These are phyloP conservation scores for Orthosia incerta DNA, from an alignment of 2,888 invertebrate species.

Conservation along the genomic window DNA sequence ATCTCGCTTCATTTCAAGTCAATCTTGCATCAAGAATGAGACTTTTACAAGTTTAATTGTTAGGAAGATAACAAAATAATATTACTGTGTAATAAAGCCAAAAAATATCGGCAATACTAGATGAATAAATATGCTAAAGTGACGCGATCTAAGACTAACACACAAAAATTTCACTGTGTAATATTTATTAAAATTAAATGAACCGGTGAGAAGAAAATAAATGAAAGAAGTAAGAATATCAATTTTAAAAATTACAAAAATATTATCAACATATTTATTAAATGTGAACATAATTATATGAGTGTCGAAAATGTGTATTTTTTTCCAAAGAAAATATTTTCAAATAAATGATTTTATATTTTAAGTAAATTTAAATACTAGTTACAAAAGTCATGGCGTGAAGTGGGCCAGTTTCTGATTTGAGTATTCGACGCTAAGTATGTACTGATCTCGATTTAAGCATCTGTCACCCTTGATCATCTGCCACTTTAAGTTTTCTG, in stretches of 20 bases:
- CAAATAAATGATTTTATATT: slow-evolving; percentile 12
- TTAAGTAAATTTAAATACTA: slow-evolving; percentile 22
- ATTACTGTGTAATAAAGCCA: slow-evolving; percentile 22
- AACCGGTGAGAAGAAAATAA: not conserved
- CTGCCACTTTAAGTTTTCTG: no score
- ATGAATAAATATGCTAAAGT: slow-evolving; percentile 31
- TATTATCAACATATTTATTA: slow-evolving; percentile 7
- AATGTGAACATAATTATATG: slow-evolving; percentile 21
- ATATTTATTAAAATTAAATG: slow-evolving; percentile 22
- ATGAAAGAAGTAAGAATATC: slow-evolving; percentile 20
- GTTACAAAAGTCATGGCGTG: slow-evolving; percentile 30
- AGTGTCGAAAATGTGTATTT: slow-evolving; percentile 7
- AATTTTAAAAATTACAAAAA: slow-evolving; percentile 1
- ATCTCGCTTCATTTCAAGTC: slow-evolving; percentile 44
- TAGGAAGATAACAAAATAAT: slow-evolving; percentile 13
- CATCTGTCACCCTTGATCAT: no score
- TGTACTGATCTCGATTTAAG: no score
- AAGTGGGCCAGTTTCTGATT: no score
- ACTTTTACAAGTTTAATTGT: slow-evolving; percentile 19
- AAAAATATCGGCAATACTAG: slow-evolving; percentile 27
- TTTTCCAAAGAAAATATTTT: slow-evolving; percentile 1
- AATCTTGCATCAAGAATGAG: slow-evolving; percentile 46
- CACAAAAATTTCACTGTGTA: slow-evolving; percentile 6
- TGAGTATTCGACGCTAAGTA: no score
- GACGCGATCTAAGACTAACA: slow-evolving; percentile 38